Percentiles rank a stretch among this genome's conserved stretches.
Conservation (phyloP, 2,113 vertebrate species). For the Rhagologus leucostigma region DNA sequence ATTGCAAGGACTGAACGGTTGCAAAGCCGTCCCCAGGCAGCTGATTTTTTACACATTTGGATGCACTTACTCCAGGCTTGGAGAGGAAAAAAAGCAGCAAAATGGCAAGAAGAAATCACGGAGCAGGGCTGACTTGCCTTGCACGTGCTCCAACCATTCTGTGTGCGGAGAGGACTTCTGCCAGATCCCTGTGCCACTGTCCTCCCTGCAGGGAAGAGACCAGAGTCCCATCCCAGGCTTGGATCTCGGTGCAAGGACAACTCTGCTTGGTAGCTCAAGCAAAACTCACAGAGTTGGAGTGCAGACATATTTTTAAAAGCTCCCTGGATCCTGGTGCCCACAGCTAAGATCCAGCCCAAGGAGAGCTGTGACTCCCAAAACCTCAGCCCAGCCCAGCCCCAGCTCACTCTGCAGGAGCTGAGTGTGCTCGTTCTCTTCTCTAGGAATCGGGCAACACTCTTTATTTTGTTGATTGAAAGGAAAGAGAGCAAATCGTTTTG, state of each 20-base stretch:
- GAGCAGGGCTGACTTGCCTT: background rate
- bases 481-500: background rate
- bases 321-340: background rate
- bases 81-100: background rate
- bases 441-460: background rate
- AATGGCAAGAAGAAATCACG: background rate
- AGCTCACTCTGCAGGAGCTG: background rate
- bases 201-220: background rate
- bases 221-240: background rate
- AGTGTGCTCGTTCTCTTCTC: background rate
- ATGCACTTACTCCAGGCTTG: background rate
- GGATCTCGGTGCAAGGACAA: background rate
- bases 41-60: background rate
- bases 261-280: background rate
- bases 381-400: background rate
- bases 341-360: background rate
- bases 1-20: background rate
- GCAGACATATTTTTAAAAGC: background rate
- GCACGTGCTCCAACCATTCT: rapidly evolving
- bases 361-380: background rate
- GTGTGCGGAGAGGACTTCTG: background rate
- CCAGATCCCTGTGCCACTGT: background rate
- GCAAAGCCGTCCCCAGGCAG: background rate
- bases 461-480: background rate
- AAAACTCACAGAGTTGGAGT: background rate